phyloP scores from a whole-genome alignment of 2,888 invertebrate species.

The Trichogramma evanescens region DNA sequence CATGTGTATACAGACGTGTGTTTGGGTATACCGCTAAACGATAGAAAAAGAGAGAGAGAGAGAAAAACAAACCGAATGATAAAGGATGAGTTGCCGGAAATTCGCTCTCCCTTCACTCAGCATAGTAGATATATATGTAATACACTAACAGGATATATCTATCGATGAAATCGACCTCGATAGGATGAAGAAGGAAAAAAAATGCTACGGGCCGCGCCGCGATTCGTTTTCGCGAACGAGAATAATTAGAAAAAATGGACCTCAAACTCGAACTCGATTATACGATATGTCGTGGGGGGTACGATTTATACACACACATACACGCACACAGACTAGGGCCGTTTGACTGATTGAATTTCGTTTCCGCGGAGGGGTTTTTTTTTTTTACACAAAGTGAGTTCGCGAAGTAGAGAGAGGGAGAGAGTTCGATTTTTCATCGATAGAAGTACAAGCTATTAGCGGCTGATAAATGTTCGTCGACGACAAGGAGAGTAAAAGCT shows the following conservation, averaged over 20 bases:
- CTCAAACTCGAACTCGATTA: too few species aligned
- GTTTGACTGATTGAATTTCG: conserved; percentile 4
- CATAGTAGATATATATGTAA: neutral
- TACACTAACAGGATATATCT: too few species aligned
- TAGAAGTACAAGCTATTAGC: too few species aligned
- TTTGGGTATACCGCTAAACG: too few species aligned
- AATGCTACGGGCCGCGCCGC: neutral
- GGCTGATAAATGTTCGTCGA: too few species aligned
- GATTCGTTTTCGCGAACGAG: neutral
- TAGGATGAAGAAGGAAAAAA: neutral
- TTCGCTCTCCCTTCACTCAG: conserved; percentile 1
- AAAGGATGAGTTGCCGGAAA: neutral
- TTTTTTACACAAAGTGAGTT: neutral
- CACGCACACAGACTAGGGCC: neutral
- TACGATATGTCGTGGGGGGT: too few species aligned
- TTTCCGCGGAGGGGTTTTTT: neutral
- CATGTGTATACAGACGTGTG: too few species aligned
- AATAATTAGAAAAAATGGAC: conserved; percentile 11
- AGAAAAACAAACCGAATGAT: neutral
- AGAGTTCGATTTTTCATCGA: too few species aligned
- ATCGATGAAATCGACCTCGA: conserved; percentile 1
- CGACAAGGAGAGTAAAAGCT: too few species aligned
- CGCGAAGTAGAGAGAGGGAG: neutral
- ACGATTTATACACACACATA: neutral
- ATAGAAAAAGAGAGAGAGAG: neutral